Base-by-base conservation (phyloP, 2,888 invertebrate genomes). In the Laspeyria flexula region DNA sequence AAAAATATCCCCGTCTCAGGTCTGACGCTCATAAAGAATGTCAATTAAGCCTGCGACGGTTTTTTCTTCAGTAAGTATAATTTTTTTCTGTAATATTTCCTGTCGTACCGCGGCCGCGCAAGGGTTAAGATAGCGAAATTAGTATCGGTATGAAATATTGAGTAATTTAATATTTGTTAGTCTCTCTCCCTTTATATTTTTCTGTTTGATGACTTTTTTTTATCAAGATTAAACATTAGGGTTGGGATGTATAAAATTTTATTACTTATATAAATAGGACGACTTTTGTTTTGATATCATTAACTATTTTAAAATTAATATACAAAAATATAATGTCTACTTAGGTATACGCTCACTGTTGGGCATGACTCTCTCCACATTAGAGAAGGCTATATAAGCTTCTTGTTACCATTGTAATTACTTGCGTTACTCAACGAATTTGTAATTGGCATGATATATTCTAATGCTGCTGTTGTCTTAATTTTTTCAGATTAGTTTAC, bases 1-100 rank as follows among this genome's bases (percentile, higher is more conserved):
- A 92, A 93, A 93, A 93, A 93, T 92, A 92, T 92, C 89, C 92
- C 84, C 85, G 85, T 86, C 85, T 88, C 85, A 88, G 90, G 90
- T 85, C 91, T 90, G 91, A 90, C 92, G 90, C 82, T 86, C 91
- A 91, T 93, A 93, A 93, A 93, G 93, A 93, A 93, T 92, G 93
- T 91, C 93, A 93, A 93, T 93, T 93, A 93, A 85, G 86, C 62
- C 60, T 73, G 83, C 84, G 88, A 86, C 87, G 83, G 82, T 86
- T 89, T 88, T 73, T 66, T 68, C 55, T 81, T 88, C 79, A 71
- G 61, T 55, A 54, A 59, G 77, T 74, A 74, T 75, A 74, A 58
- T 64, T 73, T 83, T 79, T 84, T 83, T 79, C 79, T 75, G 82
- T 84, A 84, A 88, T 87, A 86, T 85, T 90, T 90, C 83, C 81